Conservation (phyloP, 1,140 invertebrate genomes). For the Pygmarrhopalites habei region DNA sequence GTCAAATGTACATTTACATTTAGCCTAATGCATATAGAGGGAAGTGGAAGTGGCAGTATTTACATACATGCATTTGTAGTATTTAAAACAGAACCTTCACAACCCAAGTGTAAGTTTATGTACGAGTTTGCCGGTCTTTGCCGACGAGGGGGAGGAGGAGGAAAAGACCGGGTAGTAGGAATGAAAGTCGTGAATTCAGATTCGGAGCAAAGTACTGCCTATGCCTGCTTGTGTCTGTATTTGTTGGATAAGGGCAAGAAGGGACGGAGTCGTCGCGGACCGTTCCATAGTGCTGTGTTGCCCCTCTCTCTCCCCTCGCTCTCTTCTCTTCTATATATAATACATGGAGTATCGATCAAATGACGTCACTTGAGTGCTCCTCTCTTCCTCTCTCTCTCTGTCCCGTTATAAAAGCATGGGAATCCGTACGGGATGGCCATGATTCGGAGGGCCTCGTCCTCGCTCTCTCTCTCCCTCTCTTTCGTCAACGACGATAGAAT, state of each 20-base stretch:
- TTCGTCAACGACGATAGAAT: background rate
- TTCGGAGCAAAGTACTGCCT: background rate
- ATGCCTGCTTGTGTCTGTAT: too few relatives aligned
- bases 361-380: too few relatives aligned
- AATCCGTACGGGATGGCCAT: background rate
- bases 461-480: background rate
- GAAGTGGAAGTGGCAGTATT: too few relatives aligned
- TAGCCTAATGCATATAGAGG: too few relatives aligned
- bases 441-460: background rate
- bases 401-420: background rate
- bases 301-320: background rate
- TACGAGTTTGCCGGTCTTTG: too few relatives aligned
- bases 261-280: conserved; percentile 6
- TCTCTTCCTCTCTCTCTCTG: too few relatives aligned
- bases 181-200: background rate
- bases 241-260: too few relatives aligned
- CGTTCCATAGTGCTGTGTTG: background rate
- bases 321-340: background rate
- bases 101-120: too few relatives aligned
- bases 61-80: too few relatives aligned
- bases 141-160: background rate
- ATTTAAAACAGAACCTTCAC: too few relatives aligned
- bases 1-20: too few relatives aligned
- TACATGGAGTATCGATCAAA: conserved; percentile 4
- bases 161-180: background rate